A percentile compares a stretch with the other conserved stretches of the same genome.
Evolutionary conservation across 92 coral and sea anemone genomes (phyloP).

Genomic region (Ricordea florida): DNA sequence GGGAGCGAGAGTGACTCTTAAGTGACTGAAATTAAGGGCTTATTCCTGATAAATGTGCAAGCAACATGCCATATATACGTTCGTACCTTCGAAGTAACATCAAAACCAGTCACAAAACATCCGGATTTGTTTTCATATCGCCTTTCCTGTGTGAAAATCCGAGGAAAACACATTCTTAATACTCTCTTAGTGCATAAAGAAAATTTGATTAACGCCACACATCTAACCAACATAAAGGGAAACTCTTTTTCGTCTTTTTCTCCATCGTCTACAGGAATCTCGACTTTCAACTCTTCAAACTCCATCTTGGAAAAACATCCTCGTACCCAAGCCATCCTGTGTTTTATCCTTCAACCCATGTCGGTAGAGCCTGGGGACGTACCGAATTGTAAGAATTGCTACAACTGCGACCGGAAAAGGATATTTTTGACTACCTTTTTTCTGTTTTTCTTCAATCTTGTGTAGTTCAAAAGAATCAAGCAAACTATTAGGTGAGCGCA

Average conservation of each 20-base stretch:
- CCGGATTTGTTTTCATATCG: constrained; percentile 90
- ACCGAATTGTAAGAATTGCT: too few species aligned
- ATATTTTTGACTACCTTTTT: too few species aligned
- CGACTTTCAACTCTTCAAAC: constrained; percentile 97
- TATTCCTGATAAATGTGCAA: too few species aligned
- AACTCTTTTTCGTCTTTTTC: constrained; percentile 64
- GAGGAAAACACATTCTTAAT: background rate
- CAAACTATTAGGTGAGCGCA: too few species aligned
- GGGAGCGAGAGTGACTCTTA: too few species aligned
- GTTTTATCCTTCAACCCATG: background rate
- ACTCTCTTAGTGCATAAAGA: too few species aligned
- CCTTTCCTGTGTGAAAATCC: constrained; percentile 63
- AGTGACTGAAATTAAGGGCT: too few species aligned
- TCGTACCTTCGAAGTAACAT: constrained; percentile 88
- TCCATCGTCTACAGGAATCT: constrained; percentile 81
- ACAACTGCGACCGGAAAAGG: too few species aligned
- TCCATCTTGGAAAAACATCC: constrained; percentile 84
- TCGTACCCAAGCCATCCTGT: constrained; percentile 18
- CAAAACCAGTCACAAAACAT: constrained; percentile 94
- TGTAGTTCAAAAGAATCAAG: too few species aligned
- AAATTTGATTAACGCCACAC: too few species aligned
- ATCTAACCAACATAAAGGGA: constrained; percentile 72
- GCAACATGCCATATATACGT: too few species aligned
- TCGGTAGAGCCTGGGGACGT: background rate
- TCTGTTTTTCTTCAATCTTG: too few species aligned